Percentiles rank a stretch among this genome's conserved stretches.
Conservation (phyloP, 1,140 invertebrate genomes). For the Condylostylus longicornis region DNA sequence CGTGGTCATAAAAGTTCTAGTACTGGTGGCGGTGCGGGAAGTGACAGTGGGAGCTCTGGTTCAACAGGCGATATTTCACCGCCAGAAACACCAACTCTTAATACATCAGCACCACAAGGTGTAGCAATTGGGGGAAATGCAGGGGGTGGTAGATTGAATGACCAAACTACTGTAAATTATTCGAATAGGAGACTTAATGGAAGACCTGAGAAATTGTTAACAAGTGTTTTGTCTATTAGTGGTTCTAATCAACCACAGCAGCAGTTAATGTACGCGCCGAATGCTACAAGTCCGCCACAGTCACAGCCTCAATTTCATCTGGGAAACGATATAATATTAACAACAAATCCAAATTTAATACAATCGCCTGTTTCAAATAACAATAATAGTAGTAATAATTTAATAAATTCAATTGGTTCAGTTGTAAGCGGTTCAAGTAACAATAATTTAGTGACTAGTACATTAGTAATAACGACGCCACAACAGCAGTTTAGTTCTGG, state of each 20-base stretch:
- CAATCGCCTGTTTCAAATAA: slow-evolving; percentile 8
- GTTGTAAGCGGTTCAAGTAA: slow-evolving; percentile 7
- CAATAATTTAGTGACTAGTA: slow-evolving; percentile 7
- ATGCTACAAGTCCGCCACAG: slow-evolving; percentile 14
- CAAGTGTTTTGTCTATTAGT: slow-evolving; percentile 9
- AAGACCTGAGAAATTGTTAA: slow-evolving; percentile 9
- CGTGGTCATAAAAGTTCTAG: neutral
- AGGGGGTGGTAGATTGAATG: slow-evolving; percentile 1
- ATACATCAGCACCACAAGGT: slow-evolving; percentile 3
- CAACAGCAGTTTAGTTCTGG: slow-evolving; percentile 11
- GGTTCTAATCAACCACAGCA: slow-evolving; percentile 6
- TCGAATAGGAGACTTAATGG: slow-evolving; percentile 7
- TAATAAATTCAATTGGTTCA: slow-evolving; percentile 5
- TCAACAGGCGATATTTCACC: slow-evolving; percentile 27
- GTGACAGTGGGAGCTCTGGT: slow-evolving; percentile 29
- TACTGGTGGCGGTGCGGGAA: slow-evolving; percentile 20
- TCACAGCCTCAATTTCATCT: slow-evolving; percentile 4
- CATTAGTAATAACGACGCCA: slow-evolving; percentile 9
- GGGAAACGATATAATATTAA: slow-evolving; percentile 7
- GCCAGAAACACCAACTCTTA: slow-evolving; percentile 25
- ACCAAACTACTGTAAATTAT: neutral
- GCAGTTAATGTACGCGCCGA: neutral
- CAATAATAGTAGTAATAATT: slow-evolving; percentile 4
- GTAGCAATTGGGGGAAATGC: too few relatives aligned
- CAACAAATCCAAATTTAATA: slow-evolving; percentile 6